Conservation (phyloP, 2,888 invertebrate species). For the Sesia bembeciformis region DNA sequence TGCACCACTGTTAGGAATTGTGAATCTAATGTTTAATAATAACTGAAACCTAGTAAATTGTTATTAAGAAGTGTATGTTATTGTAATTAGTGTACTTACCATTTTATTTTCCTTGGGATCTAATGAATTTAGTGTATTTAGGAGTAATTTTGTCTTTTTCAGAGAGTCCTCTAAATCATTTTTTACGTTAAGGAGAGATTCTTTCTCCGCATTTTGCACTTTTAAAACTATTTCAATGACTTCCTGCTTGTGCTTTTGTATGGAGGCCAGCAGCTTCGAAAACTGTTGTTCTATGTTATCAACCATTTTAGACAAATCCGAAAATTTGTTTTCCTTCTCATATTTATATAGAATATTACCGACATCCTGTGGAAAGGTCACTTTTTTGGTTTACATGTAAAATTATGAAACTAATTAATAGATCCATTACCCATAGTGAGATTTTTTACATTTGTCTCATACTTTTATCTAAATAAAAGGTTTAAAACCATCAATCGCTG, state of each 20-base stretch:
- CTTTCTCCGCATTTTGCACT: slow-evolving; percentile 35
- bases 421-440: too few species aligned
- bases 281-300: slow-evolving; percentile 65
- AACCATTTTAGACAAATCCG: slow-evolving; percentile 34
- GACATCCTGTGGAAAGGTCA: slow-evolving; percentile 36
- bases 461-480: too few species aligned
- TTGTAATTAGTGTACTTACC: not conserved
- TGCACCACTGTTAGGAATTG: too few species aligned
- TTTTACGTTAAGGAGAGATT: slow-evolving; percentile 40
- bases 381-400: too few species aligned
- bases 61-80: too few species aligned
- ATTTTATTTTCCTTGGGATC: slow-evolving; percentile 24
- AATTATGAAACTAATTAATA: too few species aligned
- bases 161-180: slow-evolving; percentile 32
- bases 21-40: too few species aligned
- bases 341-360: slow-evolving; percentile 48
- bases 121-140: slow-evolving; percentile 23
- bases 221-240: slow-evolving; percentile 41
- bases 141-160: slow-evolving; percentile 31
- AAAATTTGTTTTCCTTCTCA: slow-evolving; percentile 32
- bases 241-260: slow-evolving; percentile 69
- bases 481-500: too few species aligned
- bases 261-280: slow-evolving; percentile 55
- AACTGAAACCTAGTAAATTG: too few species aligned
- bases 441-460: too few species aligned